These are phyloP conservation scores for Motacilla alba DNA, from an alignment of 2,113 vertebrate species.

Conservation along the genomic window DNA sequence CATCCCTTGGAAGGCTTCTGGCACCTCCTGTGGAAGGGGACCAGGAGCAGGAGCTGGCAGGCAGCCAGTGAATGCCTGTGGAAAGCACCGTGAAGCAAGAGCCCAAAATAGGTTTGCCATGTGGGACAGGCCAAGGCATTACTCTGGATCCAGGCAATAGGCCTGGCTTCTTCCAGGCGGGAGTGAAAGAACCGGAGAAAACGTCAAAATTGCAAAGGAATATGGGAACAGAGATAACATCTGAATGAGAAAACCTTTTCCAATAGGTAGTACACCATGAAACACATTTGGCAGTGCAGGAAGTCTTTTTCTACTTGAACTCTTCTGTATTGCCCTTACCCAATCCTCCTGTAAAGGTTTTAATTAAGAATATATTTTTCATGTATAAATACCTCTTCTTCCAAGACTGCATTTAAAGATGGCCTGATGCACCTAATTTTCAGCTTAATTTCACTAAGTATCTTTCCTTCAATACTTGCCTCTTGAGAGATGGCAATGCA, in stretches of 20 bases:
- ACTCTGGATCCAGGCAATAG: not conserved
- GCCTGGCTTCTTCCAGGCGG: not conserved
- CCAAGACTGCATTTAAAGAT: not conserved
- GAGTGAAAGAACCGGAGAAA: not conserved
- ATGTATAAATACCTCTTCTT: not conserved
- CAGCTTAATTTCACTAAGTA: not conserved
- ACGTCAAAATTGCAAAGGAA: not conserved
- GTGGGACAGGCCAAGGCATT: not conserved
- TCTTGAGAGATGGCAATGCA: conserved; percentile 78
- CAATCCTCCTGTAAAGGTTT: not conserved
- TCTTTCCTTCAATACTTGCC: conserved; percentile 68
- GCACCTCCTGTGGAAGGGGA: not conserved
- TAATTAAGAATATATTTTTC: not conserved
- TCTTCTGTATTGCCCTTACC: not conserved
- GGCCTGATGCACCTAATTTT: not conserved
- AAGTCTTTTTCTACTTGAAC: not conserved
- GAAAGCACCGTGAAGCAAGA: not conserved
- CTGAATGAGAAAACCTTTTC: not conserved
- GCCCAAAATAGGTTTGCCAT: not conserved
- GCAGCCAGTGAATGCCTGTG: not conserved
- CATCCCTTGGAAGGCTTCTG: not conserved
- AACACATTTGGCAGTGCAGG: not conserved
- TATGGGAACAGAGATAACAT: not conserved
- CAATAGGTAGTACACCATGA: not conserved
- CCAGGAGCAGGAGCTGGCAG: not conserved